Conservation (phyloP, 2,113 vertebrate species). For the Tor tambroides region DNA sequence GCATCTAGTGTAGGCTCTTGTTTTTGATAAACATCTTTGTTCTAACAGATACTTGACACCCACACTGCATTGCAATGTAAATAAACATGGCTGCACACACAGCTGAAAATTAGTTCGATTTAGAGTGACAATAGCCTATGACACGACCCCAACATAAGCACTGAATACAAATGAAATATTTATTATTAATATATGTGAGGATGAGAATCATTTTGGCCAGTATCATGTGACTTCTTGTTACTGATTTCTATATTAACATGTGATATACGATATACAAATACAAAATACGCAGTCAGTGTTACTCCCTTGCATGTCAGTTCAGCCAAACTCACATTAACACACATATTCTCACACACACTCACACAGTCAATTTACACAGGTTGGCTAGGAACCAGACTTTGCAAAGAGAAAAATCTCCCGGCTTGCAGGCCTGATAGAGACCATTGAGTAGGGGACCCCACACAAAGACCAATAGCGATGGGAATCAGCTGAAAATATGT, state of each 20-base stretch:
- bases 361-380: conserved; percentile 66
- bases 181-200: conserved; percentile 1
- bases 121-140: neutral
- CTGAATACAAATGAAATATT: neutral
- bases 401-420: conserved; percentile 74
- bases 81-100: conserved; percentile 14
- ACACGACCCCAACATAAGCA: neutral
- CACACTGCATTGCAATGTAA: conserved; percentile 15
- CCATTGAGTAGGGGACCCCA: conserved; percentile 71
- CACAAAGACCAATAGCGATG: conserved; percentile 76
- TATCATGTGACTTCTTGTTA: neutral
- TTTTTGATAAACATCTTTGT: conserved; percentile 30
- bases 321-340: conserved; percentile 39
- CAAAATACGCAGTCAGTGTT: neutral
- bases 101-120: neutral
- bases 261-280: neutral
- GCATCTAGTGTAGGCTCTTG: neutral
- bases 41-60: conserved; percentile 28
- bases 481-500: conserved; percentile 78
- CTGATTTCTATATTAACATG: neutral
- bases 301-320: conserved; percentile 7
- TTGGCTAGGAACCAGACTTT: conserved; percentile 78
- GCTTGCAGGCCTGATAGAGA: conserved; percentile 69
- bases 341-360: conserved; percentile 44
- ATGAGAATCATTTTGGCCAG: neutral